Conservation (phyloP, 2,888 invertebrate genomes). For the Megaustenia siamemsis region DNA sequence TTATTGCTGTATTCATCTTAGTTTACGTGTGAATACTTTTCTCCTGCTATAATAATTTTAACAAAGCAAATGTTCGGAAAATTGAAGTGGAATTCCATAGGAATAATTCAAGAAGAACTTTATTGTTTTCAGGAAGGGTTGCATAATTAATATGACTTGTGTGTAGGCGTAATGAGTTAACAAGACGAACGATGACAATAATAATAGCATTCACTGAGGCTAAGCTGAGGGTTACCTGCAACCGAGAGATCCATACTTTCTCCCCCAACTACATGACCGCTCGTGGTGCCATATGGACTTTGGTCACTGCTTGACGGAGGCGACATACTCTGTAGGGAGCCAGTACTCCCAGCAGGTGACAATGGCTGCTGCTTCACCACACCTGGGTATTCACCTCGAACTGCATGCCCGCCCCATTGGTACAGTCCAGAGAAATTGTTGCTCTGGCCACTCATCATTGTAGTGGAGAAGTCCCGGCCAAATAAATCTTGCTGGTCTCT, state of each 20-base stretch:
- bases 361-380: slow-evolving; percentile 74
- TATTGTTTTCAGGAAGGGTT: too few species aligned
- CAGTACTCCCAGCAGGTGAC: slow-evolving; percentile 77
- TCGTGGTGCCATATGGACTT: slow-evolving; percentile 64
- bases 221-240: slow-evolving; percentile 64
- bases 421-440: slow-evolving; percentile 26
- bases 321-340: slow-evolving; percentile 75
- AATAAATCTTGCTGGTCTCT: slow-evolving; percentile 59
- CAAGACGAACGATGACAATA: background rate
- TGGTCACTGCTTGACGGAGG: slow-evolving; percentile 74
- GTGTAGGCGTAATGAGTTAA: too few species aligned
- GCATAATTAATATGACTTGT: too few species aligned
- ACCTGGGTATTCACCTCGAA: slow-evolving; percentile 54
- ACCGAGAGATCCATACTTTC: slow-evolving; percentile 74
- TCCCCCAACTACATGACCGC: slow-evolving; percentile 50
- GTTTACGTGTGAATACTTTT: too few species aligned
- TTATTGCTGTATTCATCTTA: too few species aligned
- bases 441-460: slow-evolving; percentile 29
- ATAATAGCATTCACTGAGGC: background rate
- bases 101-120: too few species aligned
- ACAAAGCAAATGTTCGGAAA: too few species aligned
- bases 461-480: slow-evolving; percentile 59
- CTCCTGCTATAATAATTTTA: too few species aligned
- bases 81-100: too few species aligned
- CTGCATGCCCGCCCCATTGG: slow-evolving; percentile 38